phyloP scores from a whole-genome alignment of 2,113 vertebrate species.

The Ciconia maguari region DNA sequence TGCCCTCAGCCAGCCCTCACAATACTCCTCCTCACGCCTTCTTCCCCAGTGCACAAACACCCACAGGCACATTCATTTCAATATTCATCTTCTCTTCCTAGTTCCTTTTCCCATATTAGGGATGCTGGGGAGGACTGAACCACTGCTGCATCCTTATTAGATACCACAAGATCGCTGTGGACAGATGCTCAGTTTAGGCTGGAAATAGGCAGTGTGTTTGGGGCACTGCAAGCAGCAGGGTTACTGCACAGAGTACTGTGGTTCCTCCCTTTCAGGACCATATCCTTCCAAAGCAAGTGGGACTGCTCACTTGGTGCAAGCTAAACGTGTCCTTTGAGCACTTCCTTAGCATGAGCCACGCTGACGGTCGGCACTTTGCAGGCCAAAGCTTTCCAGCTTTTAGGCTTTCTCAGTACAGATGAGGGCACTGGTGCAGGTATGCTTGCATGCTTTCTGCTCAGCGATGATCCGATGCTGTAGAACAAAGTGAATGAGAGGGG shows the following conservation, averaged over 20 bases:
- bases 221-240: neutral
- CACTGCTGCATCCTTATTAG: neutral
- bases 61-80: neutral
- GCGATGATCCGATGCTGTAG: accelerated
- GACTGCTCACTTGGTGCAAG: neutral
- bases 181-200: neutral
- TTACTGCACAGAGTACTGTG: neutral
- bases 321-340: neutral
- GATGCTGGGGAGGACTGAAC: neutral
- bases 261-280: neutral
- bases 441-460: neutral
- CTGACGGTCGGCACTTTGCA: neutral
- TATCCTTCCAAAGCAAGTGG: neutral
- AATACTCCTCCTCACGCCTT: neutral
- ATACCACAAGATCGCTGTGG: neutral
- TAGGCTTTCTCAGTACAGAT: neutral
- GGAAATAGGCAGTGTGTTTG: neutral
- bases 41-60: neutral
- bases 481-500: neutral
- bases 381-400: neutral
- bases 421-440: neutral
- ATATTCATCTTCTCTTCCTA: neutral
- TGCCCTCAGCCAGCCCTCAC: neutral
- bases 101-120: neutral
- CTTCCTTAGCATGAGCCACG: neutral